These are phyloP conservation scores for Noctua pronuba DNA, from an alignment of 2,888 invertebrate species.

Conservation along the genomic window DNA sequence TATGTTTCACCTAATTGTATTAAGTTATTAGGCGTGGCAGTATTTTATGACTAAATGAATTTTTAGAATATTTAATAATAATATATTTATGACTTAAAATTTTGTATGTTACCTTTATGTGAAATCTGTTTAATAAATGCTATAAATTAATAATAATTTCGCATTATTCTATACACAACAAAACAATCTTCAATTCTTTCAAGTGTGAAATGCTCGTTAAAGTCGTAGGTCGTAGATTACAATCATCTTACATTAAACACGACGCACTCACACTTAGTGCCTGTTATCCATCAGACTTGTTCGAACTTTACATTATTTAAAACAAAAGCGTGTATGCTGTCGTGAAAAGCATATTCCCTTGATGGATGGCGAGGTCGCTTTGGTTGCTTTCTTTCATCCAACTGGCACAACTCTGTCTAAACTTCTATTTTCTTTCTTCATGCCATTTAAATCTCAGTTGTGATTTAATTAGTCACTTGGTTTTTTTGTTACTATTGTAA, in stretches of 20 bases:
- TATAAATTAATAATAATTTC: conserved; percentile 87
- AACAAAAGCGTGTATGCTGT: conserved; percentile 39
- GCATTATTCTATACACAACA: conserved; percentile 87
- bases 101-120: conserved; percentile 90
- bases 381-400: conserved; percentile 81
- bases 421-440: conserved; percentile 82
- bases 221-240: conserved; percentile 48
- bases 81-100: conserved; percentile 86
- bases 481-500: conserved; percentile 86
- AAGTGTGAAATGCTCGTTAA: conserved; percentile 54
- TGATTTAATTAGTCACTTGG: conserved; percentile 80
- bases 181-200: conserved; percentile 58
- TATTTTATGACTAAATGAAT: conserved; percentile 85
- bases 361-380: conserved; percentile 77
- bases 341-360: conserved; percentile 46
- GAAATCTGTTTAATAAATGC: conserved; percentile 89
- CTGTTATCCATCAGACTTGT: conserved; percentile 76
- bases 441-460: conserved; percentile 79
- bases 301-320: conserved; percentile 33
- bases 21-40: conserved; percentile 88
- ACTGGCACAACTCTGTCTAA: conserved; percentile 83
- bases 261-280: conserved; percentile 76
- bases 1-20: conserved; percentile 89
- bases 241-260: conserved; percentile 73
- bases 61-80: conserved; percentile 85